Base-by-base conservation (phyloP, 2,113 vertebrate genomes). In the Psettodes erumei region DNA sequence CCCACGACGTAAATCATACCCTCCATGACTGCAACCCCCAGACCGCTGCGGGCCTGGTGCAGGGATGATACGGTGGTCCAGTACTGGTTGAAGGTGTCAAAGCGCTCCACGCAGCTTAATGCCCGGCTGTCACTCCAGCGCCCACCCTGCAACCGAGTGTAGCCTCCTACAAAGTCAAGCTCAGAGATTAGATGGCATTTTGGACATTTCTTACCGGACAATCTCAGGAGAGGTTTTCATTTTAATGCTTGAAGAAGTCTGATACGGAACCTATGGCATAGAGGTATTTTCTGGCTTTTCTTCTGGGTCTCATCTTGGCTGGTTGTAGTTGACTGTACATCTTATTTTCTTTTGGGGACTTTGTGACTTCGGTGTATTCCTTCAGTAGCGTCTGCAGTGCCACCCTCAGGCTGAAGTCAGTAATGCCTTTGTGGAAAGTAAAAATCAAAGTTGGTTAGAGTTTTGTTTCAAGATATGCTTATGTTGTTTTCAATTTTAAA, bases 51-150 rank as follows among this genome's bases (percentile, higher is more conserved):
- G 37, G 98, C 98, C 90, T 98, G 97, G 85, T 98, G 97, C 74
- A 99, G 95, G 4, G 98, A 99, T 4, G 96, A 98, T 50, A 99
- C 96, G 0, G 97, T 98, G 83, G 97, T 99, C 98, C 98, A 99
- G 90, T 97, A 98, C 87, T 98, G 98, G 88, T 96, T 97, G 91
- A 99, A 99, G 13, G 97, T 98, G 86, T 99, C 98, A 43, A 99
- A 99, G 60, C 97, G 94, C 84, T 99, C 98, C 68, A 99, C 98
- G 5, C 97, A 99, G 83, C 98, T 98, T 70, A 99, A 90, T 18
- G 97, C 96, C 86, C 97, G 93, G 84, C 96, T 98, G 87, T 99
- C 98, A 67, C 95, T 98, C 98, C 98, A 99, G 37, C 98, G 96
- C 4, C 96, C 97, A 1, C 97, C 97, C 72, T 98, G 97, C 79